These are phyloP conservation scores for Arvicanthis niloticus DNA, from an alignment of 2,113 vertebrate species.

Conservation along the genomic window DNA sequence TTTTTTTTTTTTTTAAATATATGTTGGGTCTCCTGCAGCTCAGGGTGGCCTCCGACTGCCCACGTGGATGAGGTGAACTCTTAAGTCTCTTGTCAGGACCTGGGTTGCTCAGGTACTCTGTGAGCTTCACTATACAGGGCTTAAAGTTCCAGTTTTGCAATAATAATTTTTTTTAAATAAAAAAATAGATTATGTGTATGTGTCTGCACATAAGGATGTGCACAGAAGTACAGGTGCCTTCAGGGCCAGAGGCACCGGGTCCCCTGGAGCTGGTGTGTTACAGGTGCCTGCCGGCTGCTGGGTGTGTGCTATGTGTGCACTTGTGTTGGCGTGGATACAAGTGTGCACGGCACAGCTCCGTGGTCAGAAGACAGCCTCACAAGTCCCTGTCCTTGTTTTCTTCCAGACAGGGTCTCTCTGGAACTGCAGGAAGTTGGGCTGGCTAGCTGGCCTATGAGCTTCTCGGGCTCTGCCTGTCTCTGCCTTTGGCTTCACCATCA, in stretches of 20 bases:
- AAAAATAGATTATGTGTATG: not conserved
- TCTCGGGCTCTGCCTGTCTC: not conserved
- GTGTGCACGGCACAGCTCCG: not conserved
- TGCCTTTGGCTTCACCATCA: not conserved
- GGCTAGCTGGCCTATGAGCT: not conserved
- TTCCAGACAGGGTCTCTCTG: not conserved
- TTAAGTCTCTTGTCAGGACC: no score
- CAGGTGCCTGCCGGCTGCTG: not conserved
- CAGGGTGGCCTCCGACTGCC: no score
- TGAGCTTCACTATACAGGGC: not conserved
- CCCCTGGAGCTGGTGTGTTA: not conserved
- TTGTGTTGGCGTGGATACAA: not conserved
- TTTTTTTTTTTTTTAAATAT: no score
- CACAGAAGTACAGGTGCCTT: not conserved
- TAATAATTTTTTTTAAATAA: not conserved
- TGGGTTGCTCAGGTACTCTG: no score
- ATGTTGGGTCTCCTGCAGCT: no score
- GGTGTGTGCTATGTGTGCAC: not conserved
- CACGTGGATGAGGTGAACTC: not conserved
- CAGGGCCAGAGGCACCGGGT: not conserved
- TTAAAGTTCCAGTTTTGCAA: not conserved
- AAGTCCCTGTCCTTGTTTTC: not conserved
- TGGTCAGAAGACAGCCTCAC: not conserved
- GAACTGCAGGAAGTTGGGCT: not conserved
- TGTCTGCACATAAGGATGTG: not conserved